phyloP scores from a whole-genome alignment of 2,888 invertebrate genomes.

The Melangyna quadrimaculata region DNA sequence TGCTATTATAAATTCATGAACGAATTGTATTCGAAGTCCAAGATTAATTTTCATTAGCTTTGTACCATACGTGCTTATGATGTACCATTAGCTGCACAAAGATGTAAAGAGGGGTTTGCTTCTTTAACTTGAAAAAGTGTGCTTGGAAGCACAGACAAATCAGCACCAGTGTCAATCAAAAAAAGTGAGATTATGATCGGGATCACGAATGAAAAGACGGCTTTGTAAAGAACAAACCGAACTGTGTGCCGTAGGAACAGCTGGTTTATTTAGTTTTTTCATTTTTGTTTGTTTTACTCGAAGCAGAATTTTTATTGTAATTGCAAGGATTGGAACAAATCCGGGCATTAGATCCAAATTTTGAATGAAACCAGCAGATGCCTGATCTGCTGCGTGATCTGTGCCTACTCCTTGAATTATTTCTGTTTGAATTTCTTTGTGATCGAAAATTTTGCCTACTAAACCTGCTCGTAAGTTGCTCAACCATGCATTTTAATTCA shows the following conservation, averaged over 20 bases:
- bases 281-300: background rate
- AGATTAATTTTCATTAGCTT: constrained; percentile 11
- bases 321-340: constrained; percentile 3
- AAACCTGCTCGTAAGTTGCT: constrained; percentile 1
- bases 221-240: constrained; percentile 2
- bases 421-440: background rate
- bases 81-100: no score
- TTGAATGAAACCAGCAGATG: constrained; percentile 20
- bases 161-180: constrained; percentile 15
- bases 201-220: constrained; percentile 16
- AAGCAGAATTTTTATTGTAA: background rate
- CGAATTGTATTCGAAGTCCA: constrained; percentile 21
- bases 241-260: constrained; percentile 4
- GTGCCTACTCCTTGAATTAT: background rate
- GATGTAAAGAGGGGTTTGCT: no score
- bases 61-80: constrained; percentile 26
- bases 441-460: background rate
- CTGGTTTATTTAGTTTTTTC: constrained; percentile 23
- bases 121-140: background rate
- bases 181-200: constrained; percentile 4
- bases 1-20: constrained; percentile 1
- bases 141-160: constrained; percentile 11
- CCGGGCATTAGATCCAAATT: constrained; percentile 9
- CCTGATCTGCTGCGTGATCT: constrained; percentile 1
- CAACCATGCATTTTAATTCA: background rate